A percentile compares a stretch with the other conserved stretches of the same genome.
phyloP scores from a whole-genome alignment of 2,797 vertebrate genomes.

The Vultur gryphus region DNA sequence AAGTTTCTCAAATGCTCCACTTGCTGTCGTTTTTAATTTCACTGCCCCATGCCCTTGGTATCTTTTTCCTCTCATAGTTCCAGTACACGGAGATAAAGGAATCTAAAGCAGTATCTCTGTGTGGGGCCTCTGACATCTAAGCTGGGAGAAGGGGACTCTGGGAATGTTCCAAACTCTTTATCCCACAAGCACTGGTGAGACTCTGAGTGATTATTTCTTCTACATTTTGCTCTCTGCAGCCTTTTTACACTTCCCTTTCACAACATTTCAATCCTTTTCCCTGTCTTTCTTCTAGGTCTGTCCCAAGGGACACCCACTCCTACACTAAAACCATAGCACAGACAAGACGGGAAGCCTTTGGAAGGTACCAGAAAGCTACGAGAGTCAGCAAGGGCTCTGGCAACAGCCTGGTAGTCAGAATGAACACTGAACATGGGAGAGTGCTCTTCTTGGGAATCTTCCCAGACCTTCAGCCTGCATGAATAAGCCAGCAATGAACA shows the following conservation, averaged over 20 bases:
- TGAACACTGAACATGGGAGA: background rate
- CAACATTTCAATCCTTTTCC: background rate
- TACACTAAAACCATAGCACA: background rate
- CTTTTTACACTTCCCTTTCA: background rate
- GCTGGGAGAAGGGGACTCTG: background rate
- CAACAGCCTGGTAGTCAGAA: background rate
- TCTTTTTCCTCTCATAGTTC: background rate
- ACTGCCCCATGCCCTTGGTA: background rate
- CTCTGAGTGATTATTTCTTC: background rate
- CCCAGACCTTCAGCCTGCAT: background rate
- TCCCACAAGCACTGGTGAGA: background rate
- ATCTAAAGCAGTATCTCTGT: background rate
- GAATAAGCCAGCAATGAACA: background rate
- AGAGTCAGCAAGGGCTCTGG: background rate
- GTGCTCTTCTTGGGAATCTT: background rate
- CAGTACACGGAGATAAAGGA: background rate
- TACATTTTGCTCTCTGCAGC: background rate
- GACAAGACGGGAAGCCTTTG: background rate
- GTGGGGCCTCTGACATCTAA: background rate
- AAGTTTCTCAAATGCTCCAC: background rate
- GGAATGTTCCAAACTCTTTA: background rate
- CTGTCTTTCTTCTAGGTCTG: background rate
- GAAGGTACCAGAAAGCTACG: background rate
- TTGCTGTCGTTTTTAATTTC: background rate
- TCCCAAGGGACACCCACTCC: background rate